Evolutionary conservation across 2,113 vertebrate genomes (phyloP).

Genomic region (Epinephelus lanceolatus): DNA sequence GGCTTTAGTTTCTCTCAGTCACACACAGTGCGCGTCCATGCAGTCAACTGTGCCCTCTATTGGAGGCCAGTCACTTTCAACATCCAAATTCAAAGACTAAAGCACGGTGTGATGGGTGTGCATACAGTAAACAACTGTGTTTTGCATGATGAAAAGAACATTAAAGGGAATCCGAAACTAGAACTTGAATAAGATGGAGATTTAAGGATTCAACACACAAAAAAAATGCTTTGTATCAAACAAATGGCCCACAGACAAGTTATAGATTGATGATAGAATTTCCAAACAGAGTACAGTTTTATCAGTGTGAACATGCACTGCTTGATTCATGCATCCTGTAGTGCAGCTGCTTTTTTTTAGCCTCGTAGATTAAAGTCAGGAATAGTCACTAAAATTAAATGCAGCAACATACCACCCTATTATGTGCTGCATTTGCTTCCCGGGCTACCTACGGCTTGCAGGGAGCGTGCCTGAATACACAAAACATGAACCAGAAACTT

Average conservation of each 20-base stretch:
- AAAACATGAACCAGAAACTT: constrained; percentile 78
- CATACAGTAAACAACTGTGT: neutral
- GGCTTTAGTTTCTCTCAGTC: constrained; percentile 38
- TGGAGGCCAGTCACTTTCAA: constrained; percentile 73
- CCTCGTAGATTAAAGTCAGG: constrained; percentile 38
- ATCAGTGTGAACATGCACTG: constrained; percentile 34
- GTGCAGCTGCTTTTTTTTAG: constrained; percentile 13
- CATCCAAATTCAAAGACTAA: constrained; percentile 55
- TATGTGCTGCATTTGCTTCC: constrained; percentile 55
- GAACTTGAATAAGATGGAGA: constrained; percentile 24
- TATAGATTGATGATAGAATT: constrained; percentile 28
- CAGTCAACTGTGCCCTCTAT: constrained; percentile 82
- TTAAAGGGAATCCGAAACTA: constrained; percentile 9
- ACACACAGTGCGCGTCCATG: constrained; percentile 19
- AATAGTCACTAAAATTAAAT: constrained; percentile 50
- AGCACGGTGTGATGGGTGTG: neutral
- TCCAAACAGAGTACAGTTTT: constrained; percentile 42
- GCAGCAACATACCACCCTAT: constrained; percentile 15
- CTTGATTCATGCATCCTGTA: constrained; percentile 37
- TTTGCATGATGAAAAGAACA: constrained; percentile 29
- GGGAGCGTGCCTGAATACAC: constrained; percentile 44
- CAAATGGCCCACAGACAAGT: constrained; percentile 38
- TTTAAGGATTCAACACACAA: constrained; percentile 15
- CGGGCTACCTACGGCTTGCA: constrained; percentile 19
- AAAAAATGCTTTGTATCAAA: constrained; percentile 25